These are phyloP conservation scores for Lepidocolaptes lacrymiger DNA, from an alignment of 2,797 vertebrate genomes.

Conservation along the genomic window DNA sequence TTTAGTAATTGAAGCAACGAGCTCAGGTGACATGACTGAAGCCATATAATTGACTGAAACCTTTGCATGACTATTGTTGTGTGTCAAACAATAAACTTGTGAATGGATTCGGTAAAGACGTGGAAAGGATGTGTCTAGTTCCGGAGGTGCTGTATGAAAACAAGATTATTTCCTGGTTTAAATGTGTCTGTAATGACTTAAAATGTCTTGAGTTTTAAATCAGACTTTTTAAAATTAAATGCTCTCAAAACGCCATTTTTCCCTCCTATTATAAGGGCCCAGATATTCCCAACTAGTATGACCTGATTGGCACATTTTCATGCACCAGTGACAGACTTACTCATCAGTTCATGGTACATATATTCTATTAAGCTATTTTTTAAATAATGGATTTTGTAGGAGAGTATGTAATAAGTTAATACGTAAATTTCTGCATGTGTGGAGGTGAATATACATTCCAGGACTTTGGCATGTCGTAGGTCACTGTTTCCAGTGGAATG, in stretches of 20 bases:
- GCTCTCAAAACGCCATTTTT: accelerated
- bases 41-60: neutral
- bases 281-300: neutral
- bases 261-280: neutral
- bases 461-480: neutral
- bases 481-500: neutral
- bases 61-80: neutral
- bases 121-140: neutral
- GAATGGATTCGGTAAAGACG: neutral
- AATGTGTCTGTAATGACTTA: neutral
- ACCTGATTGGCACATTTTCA: neutral
- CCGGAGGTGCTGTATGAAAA: neutral
- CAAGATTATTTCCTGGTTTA: neutral
- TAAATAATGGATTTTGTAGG: neutral
- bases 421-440: neutral
- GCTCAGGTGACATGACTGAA: neutral
- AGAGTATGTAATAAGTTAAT: neutral
- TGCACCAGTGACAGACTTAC: neutral
- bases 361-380: neutral
- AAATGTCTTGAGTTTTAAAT: neutral
- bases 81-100: neutral
- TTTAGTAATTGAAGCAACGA: neutral
- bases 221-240: neutral
- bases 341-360: neutral
- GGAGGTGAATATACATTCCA: neutral